Evolutionary conservation across 2,113 vertebrate genomes (phyloP), one percentile per base, ranked within the genome.

Genomic region (Talpa occidentalis): DNA sequence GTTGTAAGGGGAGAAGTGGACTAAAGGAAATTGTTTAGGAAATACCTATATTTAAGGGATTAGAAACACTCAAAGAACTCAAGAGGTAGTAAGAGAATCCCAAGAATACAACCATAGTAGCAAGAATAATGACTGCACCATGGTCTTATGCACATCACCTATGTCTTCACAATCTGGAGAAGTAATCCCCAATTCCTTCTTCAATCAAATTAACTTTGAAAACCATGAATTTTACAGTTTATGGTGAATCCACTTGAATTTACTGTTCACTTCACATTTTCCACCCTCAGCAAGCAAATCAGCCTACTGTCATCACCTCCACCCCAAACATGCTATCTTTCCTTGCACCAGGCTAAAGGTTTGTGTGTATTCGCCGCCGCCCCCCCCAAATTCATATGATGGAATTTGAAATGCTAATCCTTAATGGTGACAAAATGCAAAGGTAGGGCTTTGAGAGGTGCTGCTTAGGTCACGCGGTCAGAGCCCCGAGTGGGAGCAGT

Each of bases 141-240:
- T 0, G 32, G 70, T 67, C 72, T 60, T 47, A 37, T 59, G 21
- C 16, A 74, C 11, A 64, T 60, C 44, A 67, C 30, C 37, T 22
- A 28, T 10, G n/a, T 52, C 77, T 96, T 89, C 44, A 70, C 26
- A 88, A 60, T 60, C 59, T 84, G 77, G 72, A 81, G 54, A 91
- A 52, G 16, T 12, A 3, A 52, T n/a, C 82, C 69, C 87, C 54
- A 85, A 26, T 94, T 59, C 91, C 60, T 49, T 78, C 54, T 35
- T 81, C 83, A 88, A 90, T 78, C 93, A 95, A 77, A 73, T 47
- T 54, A 72, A 78, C 47, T 77, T 67, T 79, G 82, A 81, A 90
- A 72, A 81, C 35, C 47, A 24, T 49, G 21, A n/a, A 16, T 24
- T 94, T 95, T 40, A 92, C 10, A n/a, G 70, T 22, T 21, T 37